These are phyloP conservation scores for Plecturocebus donacophilus DNA, from an alignment of 2,113 vertebrate genomes.

Conservation along the genomic window DNA sequence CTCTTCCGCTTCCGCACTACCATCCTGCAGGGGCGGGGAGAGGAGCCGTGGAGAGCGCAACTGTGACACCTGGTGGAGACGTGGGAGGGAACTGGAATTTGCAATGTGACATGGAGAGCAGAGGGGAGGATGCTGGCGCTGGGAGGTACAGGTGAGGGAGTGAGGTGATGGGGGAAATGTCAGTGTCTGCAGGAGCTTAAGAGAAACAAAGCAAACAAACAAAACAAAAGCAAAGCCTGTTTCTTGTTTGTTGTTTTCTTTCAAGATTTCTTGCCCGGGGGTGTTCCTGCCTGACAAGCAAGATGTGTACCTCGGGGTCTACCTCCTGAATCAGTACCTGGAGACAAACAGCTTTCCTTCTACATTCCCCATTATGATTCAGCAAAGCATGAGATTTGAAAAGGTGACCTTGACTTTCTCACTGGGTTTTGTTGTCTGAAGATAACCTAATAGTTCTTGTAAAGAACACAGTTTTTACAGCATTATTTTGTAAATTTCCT, in stretches of 20 bases:
- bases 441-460: neutral
- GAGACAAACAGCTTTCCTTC: slow-evolving; percentile 83
- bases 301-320: slow-evolving; percentile 85
- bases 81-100: neutral
- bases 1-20: slow-evolving; percentile 78
- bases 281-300: slow-evolving; percentile 87
- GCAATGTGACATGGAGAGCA: neutral
- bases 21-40: slow-evolving; percentile 57
- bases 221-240: neutral
- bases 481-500: slow-evolving; percentile 30
- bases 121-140: neutral
- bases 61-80: slow-evolving; percentile 74
- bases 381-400: slow-evolving; percentile 88
- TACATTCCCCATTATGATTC: slow-evolving; percentile 86
- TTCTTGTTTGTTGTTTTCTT: fast-evolving
- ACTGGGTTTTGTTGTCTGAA: neutral
- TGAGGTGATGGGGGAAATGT: fast-evolving
- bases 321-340: slow-evolving; percentile 84
- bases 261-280: slow-evolving; percentile 86
- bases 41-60: neutral
- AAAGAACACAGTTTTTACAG: neutral
- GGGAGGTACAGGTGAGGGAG: neutral
- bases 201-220: neutral
- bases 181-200: neutral
- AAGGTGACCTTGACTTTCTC: slow-evolving; percentile 82